These are phyloP conservation scores for Gouania willdenowi DNA, from an alignment of 2,797 vertebrate genomes.

Conservation along the genomic window DNA sequence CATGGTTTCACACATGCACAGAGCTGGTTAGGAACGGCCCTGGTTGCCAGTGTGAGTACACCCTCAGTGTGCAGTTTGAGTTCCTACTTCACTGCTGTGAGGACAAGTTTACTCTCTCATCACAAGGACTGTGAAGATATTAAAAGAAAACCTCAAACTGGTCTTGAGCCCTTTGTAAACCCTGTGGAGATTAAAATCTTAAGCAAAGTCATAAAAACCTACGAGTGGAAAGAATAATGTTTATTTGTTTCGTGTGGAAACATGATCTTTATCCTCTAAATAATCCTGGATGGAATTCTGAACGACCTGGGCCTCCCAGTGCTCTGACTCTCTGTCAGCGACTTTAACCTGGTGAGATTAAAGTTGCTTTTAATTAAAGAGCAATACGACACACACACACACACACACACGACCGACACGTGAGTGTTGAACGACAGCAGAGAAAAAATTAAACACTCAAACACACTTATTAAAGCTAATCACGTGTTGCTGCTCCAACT, in stretches of 20 bases:
- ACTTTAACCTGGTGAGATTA: slow-evolving; percentile 9
- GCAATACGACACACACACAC: not conserved
- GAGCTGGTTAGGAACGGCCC: too few relatives aligned
- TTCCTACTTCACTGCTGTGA: slow-evolving; percentile 26
- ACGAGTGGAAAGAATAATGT: too few relatives aligned
- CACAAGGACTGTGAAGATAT: too few relatives aligned
- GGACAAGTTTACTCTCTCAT: not conserved
- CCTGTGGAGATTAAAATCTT: too few relatives aligned
- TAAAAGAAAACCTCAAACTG: too few relatives aligned
- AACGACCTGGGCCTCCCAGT: slow-evolving; percentile 28
- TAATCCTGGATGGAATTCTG: slow-evolving; percentile 61
- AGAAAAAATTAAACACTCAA: not conserved
- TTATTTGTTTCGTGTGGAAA: too few relatives aligned
- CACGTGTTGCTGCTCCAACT: not conserved
- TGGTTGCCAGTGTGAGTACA: too few relatives aligned
- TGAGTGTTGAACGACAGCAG: slow-evolving; percentile 24
- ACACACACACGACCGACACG: slow-evolving; percentile 5
- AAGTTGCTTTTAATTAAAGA: slow-evolving; percentile 8
- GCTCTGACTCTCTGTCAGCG: slow-evolving; percentile 4
- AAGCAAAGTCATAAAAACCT: too few relatives aligned
- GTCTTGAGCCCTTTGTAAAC: too few relatives aligned
- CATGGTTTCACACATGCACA: too few relatives aligned
- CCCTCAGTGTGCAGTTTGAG: slow-evolving; percentile 9
- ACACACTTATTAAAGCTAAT: not conserved
- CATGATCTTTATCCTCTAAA: slow-evolving; percentile 45